Conservation (phyloP, 2,888 invertebrate genomes). For the Zaprionus lineosus region DNA sequence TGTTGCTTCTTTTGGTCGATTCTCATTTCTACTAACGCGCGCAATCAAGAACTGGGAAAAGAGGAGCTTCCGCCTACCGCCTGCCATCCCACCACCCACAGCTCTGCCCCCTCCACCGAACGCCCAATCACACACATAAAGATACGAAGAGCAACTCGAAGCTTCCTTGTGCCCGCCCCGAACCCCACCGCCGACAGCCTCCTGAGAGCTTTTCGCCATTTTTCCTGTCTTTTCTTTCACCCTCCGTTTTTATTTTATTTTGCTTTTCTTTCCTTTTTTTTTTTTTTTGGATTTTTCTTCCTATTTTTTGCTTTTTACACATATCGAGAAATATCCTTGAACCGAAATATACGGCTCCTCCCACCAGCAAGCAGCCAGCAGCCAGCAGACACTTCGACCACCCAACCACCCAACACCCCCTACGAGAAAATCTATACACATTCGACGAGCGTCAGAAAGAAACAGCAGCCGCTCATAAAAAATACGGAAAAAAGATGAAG, state of each 20-base stretch:
- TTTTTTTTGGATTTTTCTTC: constrained; percentile 14
- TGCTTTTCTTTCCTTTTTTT: constrained; percentile 33
- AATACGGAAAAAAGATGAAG: constrained; percentile 33
- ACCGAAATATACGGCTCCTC: constrained; percentile 75
- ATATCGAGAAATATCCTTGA: constrained; percentile 77
- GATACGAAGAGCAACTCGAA: constrained; percentile 40
- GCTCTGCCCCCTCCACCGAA: constrained; percentile 2
- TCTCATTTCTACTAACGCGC: constrained; percentile 75
- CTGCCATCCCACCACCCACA: background rate
- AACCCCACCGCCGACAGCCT: constrained; percentile 14
- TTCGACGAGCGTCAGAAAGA: constrained; percentile 63
- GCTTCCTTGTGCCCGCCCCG: constrained; percentile 35
- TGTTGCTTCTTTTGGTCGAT: constrained; percentile 56
- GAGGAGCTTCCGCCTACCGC: constrained; percentile 1
- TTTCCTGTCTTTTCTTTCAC: constrained; percentile 56
- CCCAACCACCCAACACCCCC: background rate
- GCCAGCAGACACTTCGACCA: background rate
- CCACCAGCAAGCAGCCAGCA: constrained; percentile 19
- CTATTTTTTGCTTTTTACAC: constrained; percentile 52
- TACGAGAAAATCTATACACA: constrained; percentile 66
- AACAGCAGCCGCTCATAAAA: constrained; percentile 65
- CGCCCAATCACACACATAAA: constrained; percentile 16
- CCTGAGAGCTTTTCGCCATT: constrained; percentile 53
- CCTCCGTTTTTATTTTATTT: constrained; percentile 52
- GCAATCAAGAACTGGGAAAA: constrained; percentile 66